phyloP scores from a whole-genome alignment of 1,140 invertebrate species.

The Caenorhabditis latens region DNA sequence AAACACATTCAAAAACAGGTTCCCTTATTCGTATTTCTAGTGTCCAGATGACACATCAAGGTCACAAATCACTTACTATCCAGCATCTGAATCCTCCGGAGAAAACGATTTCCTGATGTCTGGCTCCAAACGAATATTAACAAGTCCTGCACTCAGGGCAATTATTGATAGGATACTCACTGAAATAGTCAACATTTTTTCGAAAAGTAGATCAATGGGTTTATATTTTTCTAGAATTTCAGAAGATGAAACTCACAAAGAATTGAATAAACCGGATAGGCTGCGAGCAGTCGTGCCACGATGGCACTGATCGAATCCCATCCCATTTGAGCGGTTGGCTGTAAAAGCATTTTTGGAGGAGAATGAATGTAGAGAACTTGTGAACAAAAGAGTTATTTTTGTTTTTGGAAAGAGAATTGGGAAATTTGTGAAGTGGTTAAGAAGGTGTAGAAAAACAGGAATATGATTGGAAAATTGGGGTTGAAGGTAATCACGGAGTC shows the following conservation, averaged over 20 bases:
- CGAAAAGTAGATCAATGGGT: neutral
- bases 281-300: slow-evolving; percentile 24
- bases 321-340: slow-evolving; percentile 30
- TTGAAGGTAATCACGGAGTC: too few species aligned
- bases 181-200: slow-evolving; percentile 1
- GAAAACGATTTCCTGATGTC: slow-evolving; percentile 60
- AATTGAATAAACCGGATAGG: slow-evolving; percentile 31
- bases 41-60: neutral
- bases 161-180: slow-evolving; percentile 49
- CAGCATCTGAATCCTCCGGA: slow-evolving; percentile 58
- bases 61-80: neutral
- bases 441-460: too few species aligned
- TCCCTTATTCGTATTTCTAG: too few species aligned
- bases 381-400: neutral
- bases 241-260: slow-evolving; percentile 32
- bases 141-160: slow-evolving; percentile 38
- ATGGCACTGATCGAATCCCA: slow-evolving; percentile 38
- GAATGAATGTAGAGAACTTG: neutral
- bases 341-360: neutral
- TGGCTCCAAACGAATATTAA: slow-evolving; percentile 60
- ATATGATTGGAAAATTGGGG: too few species aligned
- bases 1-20: too few species aligned
- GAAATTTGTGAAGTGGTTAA: neutral
- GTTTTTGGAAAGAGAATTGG: neutral
- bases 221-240: neutral